Percentiles rank a stretch among this genome's conserved stretches.
These are phyloP conservation scores for Neofelis nebulosa DNA, from an alignment of 2,113 vertebrate species.

Conservation along the genomic window DNA sequence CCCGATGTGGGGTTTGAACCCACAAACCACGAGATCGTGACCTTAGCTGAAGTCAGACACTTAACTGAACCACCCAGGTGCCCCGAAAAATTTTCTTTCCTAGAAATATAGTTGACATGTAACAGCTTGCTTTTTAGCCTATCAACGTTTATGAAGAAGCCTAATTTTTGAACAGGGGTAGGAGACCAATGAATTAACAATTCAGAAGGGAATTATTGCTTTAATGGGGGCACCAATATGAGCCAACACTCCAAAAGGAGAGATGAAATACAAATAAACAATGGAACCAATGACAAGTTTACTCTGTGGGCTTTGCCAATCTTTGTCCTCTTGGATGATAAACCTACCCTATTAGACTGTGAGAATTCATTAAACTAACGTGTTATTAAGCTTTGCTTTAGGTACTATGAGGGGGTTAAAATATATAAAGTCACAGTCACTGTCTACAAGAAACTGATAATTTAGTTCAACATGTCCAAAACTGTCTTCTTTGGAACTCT, in stretches of 20 bases:
- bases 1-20: no score
- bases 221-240: background rate
- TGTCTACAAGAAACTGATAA: background rate
- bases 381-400: background rate
- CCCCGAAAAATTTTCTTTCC: background rate
- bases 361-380: background rate
- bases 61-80: no score
- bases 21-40: no score
- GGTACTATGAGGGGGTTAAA: background rate
- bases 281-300: background rate
- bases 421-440: background rate
- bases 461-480: constrained; percentile 27
- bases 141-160: background rate
- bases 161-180: background rate
- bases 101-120: background rate
- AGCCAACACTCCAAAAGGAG: constrained; percentile 6
- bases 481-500: background rate
- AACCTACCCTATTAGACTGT: background rate
- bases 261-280: background rate
- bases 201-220: background rate
- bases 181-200: background rate
- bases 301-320: background rate
- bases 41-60: no score
- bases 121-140: background rate
- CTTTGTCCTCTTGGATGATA: background rate